Evolutionary conservation across 2,888 invertebrate species (phyloP).

Genomic region (Thumatha senex): DNA sequence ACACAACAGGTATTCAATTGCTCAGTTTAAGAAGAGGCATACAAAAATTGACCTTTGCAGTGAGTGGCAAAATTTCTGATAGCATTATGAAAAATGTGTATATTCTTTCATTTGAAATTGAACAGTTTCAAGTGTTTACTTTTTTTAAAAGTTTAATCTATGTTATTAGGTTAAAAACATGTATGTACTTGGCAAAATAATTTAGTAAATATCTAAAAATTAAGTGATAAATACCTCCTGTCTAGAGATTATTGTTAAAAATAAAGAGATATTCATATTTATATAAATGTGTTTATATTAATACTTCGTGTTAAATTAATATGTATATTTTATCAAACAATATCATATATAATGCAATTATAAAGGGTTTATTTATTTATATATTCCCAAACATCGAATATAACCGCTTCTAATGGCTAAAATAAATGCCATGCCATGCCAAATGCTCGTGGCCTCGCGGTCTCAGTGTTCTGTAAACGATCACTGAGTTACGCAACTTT

Average conservation of each 20-base stretch:
- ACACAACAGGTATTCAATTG: too few species aligned
- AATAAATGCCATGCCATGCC: too few species aligned
- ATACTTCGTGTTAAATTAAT: slow-evolving; percentile 23
- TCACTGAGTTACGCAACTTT: too few species aligned
- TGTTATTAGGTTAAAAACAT: slow-evolving; percentile 31
- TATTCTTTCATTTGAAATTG: too few species aligned
- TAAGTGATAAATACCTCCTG: slow-evolving; percentile 75
- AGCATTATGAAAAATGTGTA: too few species aligned
- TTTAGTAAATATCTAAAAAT: slow-evolving; percentile 49
- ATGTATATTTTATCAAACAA: slow-evolving; percentile 21
- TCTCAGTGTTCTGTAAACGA: too few species aligned
- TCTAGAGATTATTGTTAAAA: slow-evolving; percentile 79
- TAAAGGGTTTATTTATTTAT: slow-evolving; percentile 21
- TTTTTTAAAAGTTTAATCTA: slow-evolving; percentile 11
- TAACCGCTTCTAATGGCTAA: too few species aligned
- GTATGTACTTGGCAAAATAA: slow-evolving; percentile 52
- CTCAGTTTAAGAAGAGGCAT: too few species aligned
- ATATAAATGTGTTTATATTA: slow-evolving; percentile 45
- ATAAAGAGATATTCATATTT: slow-evolving; percentile 81
- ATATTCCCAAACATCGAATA: slow-evolving; percentile 10
- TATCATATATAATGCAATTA: slow-evolving; percentile 28
- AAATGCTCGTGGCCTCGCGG: too few species aligned
- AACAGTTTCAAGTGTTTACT: too few species aligned
- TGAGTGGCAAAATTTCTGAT: too few species aligned
- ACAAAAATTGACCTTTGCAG: too few species aligned